Base-by-base conservation (phyloP, 2,888 invertebrate species). In the Drosophila formosana region DNA sequence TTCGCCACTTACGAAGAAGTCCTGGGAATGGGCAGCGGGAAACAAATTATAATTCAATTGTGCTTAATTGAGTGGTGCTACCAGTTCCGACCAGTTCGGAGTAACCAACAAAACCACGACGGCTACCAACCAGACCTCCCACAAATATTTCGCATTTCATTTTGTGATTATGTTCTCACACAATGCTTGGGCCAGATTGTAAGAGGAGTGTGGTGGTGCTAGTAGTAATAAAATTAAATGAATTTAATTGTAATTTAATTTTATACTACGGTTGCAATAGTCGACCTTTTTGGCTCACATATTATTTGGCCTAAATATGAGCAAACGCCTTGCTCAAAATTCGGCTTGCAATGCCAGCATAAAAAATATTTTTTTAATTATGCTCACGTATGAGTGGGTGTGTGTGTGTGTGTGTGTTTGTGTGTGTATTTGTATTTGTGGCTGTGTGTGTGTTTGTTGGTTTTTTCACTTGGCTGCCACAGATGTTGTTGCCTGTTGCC, bases 161-260 rank as follows among this genome's bases (percentile, higher is more conserved):
- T 75, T 74, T 78, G 68, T 56, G 75, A 72, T 81, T 84, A 84
- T 87, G 68, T 65, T 66, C 55, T 50, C 66, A 56, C 62, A 70
- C 65, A 63, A 71, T 46, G 55, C 52, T 52, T n/a, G 43, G 26
- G 18, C 34, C n/a, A 53, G 47, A 55, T 56, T 47, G 50, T 37
- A 4, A 5, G 23, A 11, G 66, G 9, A 39, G 50, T 43, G 46
- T 37, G 57, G 28, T 39, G 43, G 18, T 18, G 18, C n/a, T 2
- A 25, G 56, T 18, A 58, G 60, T 65, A 70, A 82, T 78, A 70
- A 68, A 86, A 82, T 86, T 47, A 80, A 78, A 84, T 81, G 70
- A 68, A 82, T 86, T 88, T 82, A 80, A 86, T 80, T 82, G 80
- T 80, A 86, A 86, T 83, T 80, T 78, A 66, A 86, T 88, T 86